Percentiles rank a stretch among this genome's conserved stretches.
phyloP scores from a whole-genome alignment of 2,113 vertebrate species.

The Megalops atlanticus region DNA sequence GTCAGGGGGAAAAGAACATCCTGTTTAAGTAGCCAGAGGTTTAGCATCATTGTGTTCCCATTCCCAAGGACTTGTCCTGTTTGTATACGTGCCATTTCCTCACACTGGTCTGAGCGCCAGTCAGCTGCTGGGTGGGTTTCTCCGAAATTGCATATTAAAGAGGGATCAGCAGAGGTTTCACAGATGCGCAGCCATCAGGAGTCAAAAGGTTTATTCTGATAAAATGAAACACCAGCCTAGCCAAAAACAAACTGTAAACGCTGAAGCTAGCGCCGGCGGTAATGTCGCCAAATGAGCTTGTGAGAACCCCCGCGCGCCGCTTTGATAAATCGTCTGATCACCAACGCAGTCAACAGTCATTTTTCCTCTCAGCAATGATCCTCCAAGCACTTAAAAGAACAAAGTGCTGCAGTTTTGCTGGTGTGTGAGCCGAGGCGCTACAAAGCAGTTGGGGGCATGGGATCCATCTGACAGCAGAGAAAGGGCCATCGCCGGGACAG shows the following conservation, averaged over 20 bases:
- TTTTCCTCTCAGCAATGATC: conserved; percentile 7
- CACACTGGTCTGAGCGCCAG: background rate
- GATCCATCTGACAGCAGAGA: background rate
- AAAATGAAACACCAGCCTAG: conserved; percentile 10
- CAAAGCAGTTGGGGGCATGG: background rate
- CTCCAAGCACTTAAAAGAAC: background rate
- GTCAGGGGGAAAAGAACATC: background rate
- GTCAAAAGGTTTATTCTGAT: conserved; percentile 9
- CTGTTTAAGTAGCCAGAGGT: conserved; percentile 4
- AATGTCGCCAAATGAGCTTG: background rate
- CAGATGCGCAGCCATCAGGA: background rate
- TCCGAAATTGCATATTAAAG: conserved; percentile 16
- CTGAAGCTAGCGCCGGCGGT: background rate
- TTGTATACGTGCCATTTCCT: conserved; percentile 4
- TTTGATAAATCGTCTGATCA: background rate
- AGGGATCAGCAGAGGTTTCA: conserved; percentile 13
- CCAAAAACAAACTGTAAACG: conserved; percentile 1
- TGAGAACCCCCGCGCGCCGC: conserved; percentile 6
- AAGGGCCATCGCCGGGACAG: background rate
- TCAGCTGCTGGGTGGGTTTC: background rate
- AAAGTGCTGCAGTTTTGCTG: too few species aligned
- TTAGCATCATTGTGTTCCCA: conserved; percentile 4
- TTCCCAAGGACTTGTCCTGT: conserved; percentile 12
- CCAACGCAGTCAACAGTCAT: conserved; percentile 7
- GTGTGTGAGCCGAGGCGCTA: too few species aligned